These are phyloP conservation scores for Melanerpes aurifrons DNA, from an alignment of 2,113 vertebrate species.

Conservation along the genomic window DNA sequence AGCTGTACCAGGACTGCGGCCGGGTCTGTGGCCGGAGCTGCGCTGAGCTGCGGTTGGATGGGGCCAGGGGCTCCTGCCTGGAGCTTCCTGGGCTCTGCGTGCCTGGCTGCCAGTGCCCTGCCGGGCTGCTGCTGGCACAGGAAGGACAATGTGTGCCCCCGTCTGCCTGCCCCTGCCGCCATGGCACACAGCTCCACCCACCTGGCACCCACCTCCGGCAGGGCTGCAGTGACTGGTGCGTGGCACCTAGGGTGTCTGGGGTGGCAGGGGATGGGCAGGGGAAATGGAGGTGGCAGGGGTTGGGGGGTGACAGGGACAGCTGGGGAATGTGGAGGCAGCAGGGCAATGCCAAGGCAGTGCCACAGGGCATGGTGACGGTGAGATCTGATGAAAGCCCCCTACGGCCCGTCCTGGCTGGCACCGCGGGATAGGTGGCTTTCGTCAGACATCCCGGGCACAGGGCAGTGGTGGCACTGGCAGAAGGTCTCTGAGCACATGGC, in stretches of 20 bases:
- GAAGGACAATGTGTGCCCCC: slow-evolving; percentile 84
- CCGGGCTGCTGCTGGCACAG: slow-evolving; percentile 80
- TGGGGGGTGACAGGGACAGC: too few relatives aligned
- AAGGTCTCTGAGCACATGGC: neutral
- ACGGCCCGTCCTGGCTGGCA: neutral
- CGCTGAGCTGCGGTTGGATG: slow-evolving; percentile 54
- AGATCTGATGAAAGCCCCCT: neutral
- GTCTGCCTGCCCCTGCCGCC: slow-evolving; percentile 79
- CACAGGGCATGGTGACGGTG: neutral
- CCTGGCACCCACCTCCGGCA: slow-evolving; percentile 70
- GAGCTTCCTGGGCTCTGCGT: slow-evolving; percentile 73
- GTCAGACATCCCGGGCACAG: neutral
- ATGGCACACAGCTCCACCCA: slow-evolving; percentile 59
- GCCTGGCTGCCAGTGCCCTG: slow-evolving; percentile 87
- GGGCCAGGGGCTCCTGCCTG: slow-evolving; percentile 66
- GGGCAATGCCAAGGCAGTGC: neutral
- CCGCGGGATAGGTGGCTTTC: neutral
- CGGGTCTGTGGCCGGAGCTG: slow-evolving; percentile 80
- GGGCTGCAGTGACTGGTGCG: slow-evolving; percentile 86
- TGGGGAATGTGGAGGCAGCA: too few relatives aligned
- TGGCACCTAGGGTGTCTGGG: too few relatives aligned
- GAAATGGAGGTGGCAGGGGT: too few relatives aligned
- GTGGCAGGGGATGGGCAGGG: too few relatives aligned
- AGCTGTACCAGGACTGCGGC: slow-evolving; percentile 86
- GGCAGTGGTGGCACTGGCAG: neutral